phyloP scores from a whole-genome alignment of 1,140 invertebrate genomes.

The Tetragnatha versicolor region DNA sequence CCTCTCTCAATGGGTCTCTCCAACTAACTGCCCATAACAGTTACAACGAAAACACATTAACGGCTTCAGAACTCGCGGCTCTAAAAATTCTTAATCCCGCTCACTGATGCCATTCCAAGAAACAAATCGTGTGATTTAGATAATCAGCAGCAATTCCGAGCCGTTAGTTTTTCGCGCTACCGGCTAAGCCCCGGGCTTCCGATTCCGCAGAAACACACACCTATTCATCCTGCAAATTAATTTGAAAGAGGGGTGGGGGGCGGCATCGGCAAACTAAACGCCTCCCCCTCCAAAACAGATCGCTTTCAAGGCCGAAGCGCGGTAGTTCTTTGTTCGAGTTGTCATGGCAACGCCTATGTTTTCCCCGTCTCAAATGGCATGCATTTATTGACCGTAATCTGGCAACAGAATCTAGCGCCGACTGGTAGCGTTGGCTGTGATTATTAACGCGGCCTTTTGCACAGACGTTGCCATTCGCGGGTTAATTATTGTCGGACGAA shows the following conservation, averaged over 20 bases:
- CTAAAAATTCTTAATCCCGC: too few relatives aligned
- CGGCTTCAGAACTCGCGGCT: too few relatives aligned
- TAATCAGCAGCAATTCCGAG: too few relatives aligned
- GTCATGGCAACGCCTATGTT: constrained; percentile 28
- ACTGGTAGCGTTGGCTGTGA: not conserved
- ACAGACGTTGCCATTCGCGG: not conserved
- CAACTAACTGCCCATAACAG: too few relatives aligned
- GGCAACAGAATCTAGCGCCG: constrained; percentile 1
- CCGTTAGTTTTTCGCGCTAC: too few relatives aligned
- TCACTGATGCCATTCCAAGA: too few relatives aligned
- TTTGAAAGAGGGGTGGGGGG: too few relatives aligned
- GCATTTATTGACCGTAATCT: constrained; percentile 45
- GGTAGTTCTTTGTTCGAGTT: constrained; percentile 28
- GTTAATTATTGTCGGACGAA: constrained; percentile 3
- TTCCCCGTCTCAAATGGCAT: constrained; percentile 28
- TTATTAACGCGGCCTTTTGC: constrained; percentile 1
- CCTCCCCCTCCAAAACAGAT: not conserved
- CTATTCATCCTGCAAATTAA: constrained; percentile 12
- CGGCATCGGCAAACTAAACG: not conserved
- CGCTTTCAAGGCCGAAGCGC: not conserved
- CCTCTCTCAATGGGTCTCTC: too few relatives aligned
- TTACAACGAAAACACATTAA: too few relatives aligned
- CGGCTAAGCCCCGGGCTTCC: not conserved
- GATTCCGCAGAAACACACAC: constrained; percentile 5
- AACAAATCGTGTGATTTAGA: too few relatives aligned